Base-by-base conservation (phyloP, 1,140 invertebrate genomes). In the Apis mellifera region DNA sequence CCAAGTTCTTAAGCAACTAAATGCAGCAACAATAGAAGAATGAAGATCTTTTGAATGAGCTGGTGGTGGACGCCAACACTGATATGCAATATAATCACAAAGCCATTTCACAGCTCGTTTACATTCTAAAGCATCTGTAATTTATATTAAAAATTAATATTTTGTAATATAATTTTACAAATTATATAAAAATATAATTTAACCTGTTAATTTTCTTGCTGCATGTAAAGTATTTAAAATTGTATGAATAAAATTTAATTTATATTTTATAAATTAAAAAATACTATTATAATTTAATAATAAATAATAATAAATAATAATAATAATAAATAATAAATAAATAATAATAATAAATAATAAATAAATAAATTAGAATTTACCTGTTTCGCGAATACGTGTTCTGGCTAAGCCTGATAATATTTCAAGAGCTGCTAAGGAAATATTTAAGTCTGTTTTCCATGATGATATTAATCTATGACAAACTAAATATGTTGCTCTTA, bases 41-140 rank as follows among this genome's bases (percentile, higher is more conserved):
- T 99, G 99, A 76, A 99, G 95, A 95, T 99, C 99, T 93, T 98
- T 98, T 12, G 98, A 99, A 95, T 99, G 99, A 68, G 97, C 97
- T 68, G 97, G 98, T 50, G 99, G 98, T 26, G 99, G 99, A 73
- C 98, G 96, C 85, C 97, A 98, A 95, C 99, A 99, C 94, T 99
- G 99, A 92, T 97, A 97, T 50, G 97, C 96, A 88, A 99, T 99
- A 92, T 99, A 99, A 95, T 99, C 98, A 94, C 98, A 99, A 74
- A 99, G 96, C 98, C 99, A 99, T 92, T 99, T 98, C 9, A 99
- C 98, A n/a, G 98, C 97, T 90, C 98, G 95, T 94, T 98, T 97
- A 92, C 97, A 98, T 93, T 98, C 97, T 84, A 97, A 93, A 69
- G 96, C 96, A 95, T 98, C 97, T 97, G 91, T 21, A 90, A 89